Conservation (phyloP, 2,888 invertebrate genomes). For the Nemotelus nigrinus region DNA sequence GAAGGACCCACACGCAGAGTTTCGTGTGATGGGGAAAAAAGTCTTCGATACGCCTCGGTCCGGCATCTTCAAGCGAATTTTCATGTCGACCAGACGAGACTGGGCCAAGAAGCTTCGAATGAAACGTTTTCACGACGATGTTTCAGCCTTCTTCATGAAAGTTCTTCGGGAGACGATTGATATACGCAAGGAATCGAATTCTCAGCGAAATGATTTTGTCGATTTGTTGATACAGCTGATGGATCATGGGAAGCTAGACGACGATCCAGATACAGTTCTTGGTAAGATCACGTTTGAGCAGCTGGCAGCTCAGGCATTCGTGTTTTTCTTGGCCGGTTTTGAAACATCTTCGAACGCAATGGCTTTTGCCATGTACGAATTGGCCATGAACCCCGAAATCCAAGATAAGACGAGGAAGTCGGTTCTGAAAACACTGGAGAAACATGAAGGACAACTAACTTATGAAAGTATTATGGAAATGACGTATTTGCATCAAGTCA, state of each 20-base stretch:
- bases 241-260: slow-evolving; percentile 31
- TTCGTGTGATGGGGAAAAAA: slow-evolving; percentile 57
- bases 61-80: slow-evolving; percentile 47
- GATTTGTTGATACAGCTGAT: slow-evolving; percentile 47
- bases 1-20: slow-evolving; percentile 62
- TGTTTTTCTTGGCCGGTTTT: slow-evolving; percentile 69
- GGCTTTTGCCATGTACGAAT: slow-evolving; percentile 66
- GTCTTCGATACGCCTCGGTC: slow-evolving; percentile 50
- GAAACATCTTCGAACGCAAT: slow-evolving; percentile 68
- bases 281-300: slow-evolving; percentile 63
- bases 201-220: slow-evolving; percentile 48
- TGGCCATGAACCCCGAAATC: slow-evolving; percentile 65
- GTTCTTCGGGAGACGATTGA: slow-evolving; percentile 47
- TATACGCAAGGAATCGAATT: slow-evolving; percentile 37
- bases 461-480: slow-evolving; percentile 66
- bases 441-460: slow-evolving; percentile 59
- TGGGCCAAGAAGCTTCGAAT: slow-evolving; percentile 18
- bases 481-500: slow-evolving; percentile 66
- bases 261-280: slow-evolving; percentile 15
- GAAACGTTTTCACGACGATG: slow-evolving; percentile 34
- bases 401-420: slow-evolving; percentile 65
- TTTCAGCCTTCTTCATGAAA: slow-evolving; percentile 44
- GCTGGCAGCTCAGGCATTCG: slow-evolving; percentile 67
- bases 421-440: slow-evolving; percentile 60
- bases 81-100: slow-evolving; percentile 46